Conservation (phyloP, 2,113 vertebrate genomes). For the Xenopus borealis region DNA sequence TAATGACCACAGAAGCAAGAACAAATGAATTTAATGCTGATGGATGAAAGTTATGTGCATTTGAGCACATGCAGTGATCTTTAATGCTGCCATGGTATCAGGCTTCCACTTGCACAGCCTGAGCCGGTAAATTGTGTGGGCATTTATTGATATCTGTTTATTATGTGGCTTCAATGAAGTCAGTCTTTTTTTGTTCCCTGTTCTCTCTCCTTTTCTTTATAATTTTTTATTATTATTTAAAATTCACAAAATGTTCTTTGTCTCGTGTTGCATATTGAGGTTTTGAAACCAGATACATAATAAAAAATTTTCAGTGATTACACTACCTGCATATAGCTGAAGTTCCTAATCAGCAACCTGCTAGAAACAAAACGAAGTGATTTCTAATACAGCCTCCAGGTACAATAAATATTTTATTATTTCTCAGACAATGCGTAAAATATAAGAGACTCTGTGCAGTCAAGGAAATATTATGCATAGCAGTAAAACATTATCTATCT, state of each 20-base stretch:
- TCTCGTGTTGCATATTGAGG: conserved; percentile 53
- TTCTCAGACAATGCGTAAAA: conserved; percentile 54
- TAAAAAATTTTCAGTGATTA: conserved; percentile 54
- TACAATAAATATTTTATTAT: conserved; percentile 60
- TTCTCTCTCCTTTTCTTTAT: conserved; percentile 52
- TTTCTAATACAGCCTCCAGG: conserved; percentile 47
- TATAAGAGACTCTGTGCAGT: conserved; percentile 39
- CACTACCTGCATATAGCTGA: conserved; percentile 52
- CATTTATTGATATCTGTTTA: conserved; percentile 58
- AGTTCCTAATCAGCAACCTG: conserved; percentile 54
- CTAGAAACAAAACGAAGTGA: conserved; percentile 52
- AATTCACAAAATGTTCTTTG: conserved; percentile 55
- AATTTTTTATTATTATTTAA: conserved; percentile 52
- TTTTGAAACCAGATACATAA: conserved; percentile 57
- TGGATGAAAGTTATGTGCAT: conserved; percentile 57
- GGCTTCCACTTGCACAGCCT: conserved; percentile 46
- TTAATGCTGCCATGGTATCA: conserved; percentile 51
- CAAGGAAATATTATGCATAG: conserved; percentile 28
- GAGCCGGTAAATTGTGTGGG: conserved; percentile 53
- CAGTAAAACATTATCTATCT: conserved; percentile 34
- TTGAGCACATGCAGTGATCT: conserved; percentile 54
- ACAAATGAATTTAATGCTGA: conserved; percentile 59
- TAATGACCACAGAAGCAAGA: conserved; percentile 61
- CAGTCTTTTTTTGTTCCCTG: conserved; percentile 48
- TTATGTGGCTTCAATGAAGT: conserved; percentile 54